Evolutionary conservation across 2,113 vertebrate genomes (phyloP), one percentile per base, ranked within the genome.

Genomic region (Colius striatus): DNA sequence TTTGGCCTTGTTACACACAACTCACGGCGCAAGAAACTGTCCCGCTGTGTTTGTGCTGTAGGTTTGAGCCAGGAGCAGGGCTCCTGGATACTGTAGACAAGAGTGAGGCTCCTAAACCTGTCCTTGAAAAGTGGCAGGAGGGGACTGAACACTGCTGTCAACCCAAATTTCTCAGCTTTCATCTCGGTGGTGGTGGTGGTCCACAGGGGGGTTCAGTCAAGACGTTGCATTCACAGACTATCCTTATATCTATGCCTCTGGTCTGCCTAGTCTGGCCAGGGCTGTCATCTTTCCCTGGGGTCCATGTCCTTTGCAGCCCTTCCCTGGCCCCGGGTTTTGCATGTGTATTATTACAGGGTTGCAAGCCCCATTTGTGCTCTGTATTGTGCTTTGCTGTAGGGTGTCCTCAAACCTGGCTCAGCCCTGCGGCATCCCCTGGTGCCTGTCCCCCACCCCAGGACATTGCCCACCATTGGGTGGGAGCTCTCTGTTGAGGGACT

Each of bases 371-470:
- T 8, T 25, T 75, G 60, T 57, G n/a, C 60, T 60, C 17, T 32
- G 36, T 45, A 5, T 58, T 27, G 9, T 8, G 17, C 45, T 38
- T 68, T 72, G 30, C 67, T 57, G 30, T 26, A 61, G 57, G 22
- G 54, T 78, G 11, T 78, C 26, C 45, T 29, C 71, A 79, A 32
- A 67, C 32, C 32, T 48, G 45, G 32, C 53, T 79, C 62, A 72
- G 38, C 26, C 5, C 4, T 48, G 57, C 38, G 67, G 43, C 30
- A 58, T 50, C 12, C 27, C 23, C 17, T 27, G 15, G 10, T 54
- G n/a, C 1, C 2, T 43, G 47, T 32, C 1, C 58, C 18, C 6
- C 3, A 2, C 5, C 3, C 26, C 1, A 2, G 30, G 62, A 29
- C 55, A 27, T 9, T 75, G 34, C 43, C 54, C 3, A 4, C 58